These are phyloP conservation scores for Tortrix viridana DNA, from an alignment of 2,888 invertebrate genomes.

Conservation along the genomic window DNA sequence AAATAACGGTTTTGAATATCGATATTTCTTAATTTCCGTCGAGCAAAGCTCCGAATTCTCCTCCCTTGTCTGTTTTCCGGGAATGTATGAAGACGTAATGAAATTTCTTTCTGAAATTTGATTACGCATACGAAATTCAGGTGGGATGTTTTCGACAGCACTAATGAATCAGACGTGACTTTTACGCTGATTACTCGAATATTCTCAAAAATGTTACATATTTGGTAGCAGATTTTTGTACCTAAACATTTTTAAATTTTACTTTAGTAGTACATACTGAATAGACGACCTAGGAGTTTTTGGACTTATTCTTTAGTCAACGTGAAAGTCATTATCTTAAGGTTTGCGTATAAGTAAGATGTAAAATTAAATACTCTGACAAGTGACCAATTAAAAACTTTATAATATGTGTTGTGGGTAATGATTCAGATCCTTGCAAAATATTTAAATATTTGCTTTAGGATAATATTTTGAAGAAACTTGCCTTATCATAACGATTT, in stretches of 20 bases:
- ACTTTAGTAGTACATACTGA: too few relatives aligned
- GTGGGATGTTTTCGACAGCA: constrained; percentile 18
- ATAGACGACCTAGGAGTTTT: too few relatives aligned
- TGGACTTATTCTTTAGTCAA: too few relatives aligned
- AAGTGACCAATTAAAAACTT: not conserved
- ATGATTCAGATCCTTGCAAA: too few relatives aligned
- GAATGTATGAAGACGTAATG: constrained; percentile 27
- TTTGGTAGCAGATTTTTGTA: not conserved
- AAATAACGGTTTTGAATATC: too few relatives aligned
- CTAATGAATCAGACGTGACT: constrained; percentile 19
- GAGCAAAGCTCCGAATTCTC: not conserved
- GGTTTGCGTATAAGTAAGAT: not conserved
- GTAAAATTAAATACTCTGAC: not conserved
- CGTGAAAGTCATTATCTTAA: too few relatives aligned
- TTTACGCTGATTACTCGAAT: constrained; percentile 20
- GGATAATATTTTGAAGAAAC: constrained; percentile 28
- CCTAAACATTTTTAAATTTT: not conserved
- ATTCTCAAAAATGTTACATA: constrained; percentile 3
- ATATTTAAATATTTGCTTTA: too few relatives aligned
- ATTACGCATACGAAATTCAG: constrained; percentile 26
- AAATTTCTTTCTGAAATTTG: constrained; percentile 29
- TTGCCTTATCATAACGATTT: constrained; percentile 52
- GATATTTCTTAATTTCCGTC: too few relatives aligned
- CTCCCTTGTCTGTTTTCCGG: constrained; percentile 18
- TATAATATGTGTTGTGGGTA: too few relatives aligned